Conservation (phyloP, 2,888 invertebrate species). For the Pimpla rufipes region DNA sequence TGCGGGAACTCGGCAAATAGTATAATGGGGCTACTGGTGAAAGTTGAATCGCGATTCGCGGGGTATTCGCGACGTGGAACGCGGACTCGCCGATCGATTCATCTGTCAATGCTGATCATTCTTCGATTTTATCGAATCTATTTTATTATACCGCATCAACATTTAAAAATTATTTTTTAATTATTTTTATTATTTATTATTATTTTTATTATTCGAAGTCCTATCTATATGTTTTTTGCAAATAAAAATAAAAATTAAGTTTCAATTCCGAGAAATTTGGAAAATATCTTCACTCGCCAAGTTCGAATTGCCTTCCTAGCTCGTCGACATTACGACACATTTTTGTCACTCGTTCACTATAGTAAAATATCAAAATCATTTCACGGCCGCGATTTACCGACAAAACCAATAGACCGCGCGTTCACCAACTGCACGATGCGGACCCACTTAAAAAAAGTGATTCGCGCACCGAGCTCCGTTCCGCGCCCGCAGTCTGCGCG, state of each 20-base stretch:
- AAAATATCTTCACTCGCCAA: no score
- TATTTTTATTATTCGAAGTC: no score
- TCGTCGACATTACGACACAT: no score
- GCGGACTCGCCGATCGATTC: neutral
- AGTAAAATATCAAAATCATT: no score
- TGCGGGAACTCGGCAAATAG: neutral
- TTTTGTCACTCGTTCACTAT: no score
- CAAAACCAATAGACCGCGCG: no score
- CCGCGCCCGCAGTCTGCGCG: neutral
- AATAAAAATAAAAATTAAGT: no score
- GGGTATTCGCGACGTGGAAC: neutral
- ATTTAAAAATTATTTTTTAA: neutral
- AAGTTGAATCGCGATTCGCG: neutral
- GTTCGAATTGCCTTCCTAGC: no score
- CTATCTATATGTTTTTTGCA: no score
- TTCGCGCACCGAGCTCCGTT: neutral
- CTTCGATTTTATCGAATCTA: neutral
- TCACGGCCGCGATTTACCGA: no score
- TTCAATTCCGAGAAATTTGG: no score
- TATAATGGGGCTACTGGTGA: constrained; percentile 15
- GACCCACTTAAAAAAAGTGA: neutral
- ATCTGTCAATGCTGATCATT: neutral
- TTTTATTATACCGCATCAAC: neutral
- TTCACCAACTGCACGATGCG: no score
- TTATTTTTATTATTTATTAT: neutral